Evolutionary conservation across 2,888 invertebrate species (phyloP).

Genomic region (Dusona sp.): DNA sequence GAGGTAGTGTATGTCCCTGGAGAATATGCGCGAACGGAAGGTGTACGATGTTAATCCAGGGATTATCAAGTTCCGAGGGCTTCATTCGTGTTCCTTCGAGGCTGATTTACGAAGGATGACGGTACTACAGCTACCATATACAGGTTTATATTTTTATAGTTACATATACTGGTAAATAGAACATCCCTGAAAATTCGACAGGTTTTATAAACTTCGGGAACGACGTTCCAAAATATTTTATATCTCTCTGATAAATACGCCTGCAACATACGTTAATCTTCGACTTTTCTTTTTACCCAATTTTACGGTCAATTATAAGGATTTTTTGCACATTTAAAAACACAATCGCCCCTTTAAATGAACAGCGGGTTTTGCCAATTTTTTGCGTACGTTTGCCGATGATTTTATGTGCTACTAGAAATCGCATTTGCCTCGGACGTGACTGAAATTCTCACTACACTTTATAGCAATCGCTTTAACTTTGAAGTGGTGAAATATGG

Average conservation of each 20-base stretch:
- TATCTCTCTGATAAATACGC: not conserved
- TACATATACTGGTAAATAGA: not conserved
- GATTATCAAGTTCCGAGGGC: constrained; percentile 65
- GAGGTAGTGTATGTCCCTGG: constrained; percentile 28
- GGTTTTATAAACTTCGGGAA: not conserved
- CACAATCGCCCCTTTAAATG: not conserved
- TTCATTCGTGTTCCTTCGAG: constrained; percentile 58
- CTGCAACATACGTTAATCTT: not conserved
- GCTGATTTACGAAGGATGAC: constrained; percentile 63
- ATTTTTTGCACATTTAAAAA: not conserved
- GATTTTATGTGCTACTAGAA: constrained; percentile 13
- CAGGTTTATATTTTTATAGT: not conserved
- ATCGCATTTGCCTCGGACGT: constrained; percentile 11
- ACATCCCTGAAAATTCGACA: not conserved
- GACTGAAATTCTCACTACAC: constrained; percentile 13
- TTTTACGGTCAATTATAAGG: not conserved
- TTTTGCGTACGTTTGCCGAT: not conserved
- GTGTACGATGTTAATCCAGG: constrained; percentile 63
- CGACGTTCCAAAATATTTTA: not conserved
- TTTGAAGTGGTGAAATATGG: constrained; percentile 19
- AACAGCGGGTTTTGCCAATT: not conserved
- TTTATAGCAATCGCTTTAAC: not conserved
- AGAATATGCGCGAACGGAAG: constrained; percentile 55
- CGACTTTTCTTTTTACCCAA: not conserved
- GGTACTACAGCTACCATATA: constrained; percentile 16